These are phyloP conservation scores for Epiblema foenella DNA, from an alignment of 2,888 invertebrate species.

Conservation along the genomic window DNA sequence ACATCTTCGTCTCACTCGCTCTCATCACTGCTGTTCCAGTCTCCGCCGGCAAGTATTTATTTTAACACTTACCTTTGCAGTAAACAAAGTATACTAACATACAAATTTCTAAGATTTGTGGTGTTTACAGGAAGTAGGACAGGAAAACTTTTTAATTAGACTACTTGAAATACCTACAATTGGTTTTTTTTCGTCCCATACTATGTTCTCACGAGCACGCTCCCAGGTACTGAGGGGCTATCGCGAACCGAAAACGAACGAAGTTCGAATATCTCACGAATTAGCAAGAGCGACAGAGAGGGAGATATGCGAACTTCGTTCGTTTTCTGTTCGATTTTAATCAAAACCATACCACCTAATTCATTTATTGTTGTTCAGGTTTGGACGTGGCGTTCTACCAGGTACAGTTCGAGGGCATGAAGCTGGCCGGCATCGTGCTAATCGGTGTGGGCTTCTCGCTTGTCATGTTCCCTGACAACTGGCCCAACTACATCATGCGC, in stretches of 20 bases:
- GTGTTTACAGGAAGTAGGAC: not conserved
- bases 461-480: conserved; percentile 97
- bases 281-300: no score
- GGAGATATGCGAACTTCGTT: no score
- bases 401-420: conserved; percentile 96
- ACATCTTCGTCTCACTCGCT: conserved; percentile 97
- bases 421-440: conserved; percentile 96
- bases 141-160: not conserved
- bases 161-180: not conserved
- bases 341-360: conserved; percentile 22
- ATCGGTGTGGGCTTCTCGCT: conserved; percentile 96
- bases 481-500: conserved; percentile 97
- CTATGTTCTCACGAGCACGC: not conserved
- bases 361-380: conserved; percentile 82
- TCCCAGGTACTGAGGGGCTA: no score
- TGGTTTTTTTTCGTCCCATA: not conserved
- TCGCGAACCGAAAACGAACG: no score
- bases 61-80: not conserved
- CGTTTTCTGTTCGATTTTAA: no score
- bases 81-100: not conserved
- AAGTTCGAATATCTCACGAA: no score
- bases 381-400: conserved; percentile 94
- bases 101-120: not conserved
- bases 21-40: conserved; percentile 97
- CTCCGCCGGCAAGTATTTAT: conserved; percentile 91